Evolutionary conservation across 2,113 vertebrate species (phyloP).

Genomic region (Tupaia tana): DNA sequence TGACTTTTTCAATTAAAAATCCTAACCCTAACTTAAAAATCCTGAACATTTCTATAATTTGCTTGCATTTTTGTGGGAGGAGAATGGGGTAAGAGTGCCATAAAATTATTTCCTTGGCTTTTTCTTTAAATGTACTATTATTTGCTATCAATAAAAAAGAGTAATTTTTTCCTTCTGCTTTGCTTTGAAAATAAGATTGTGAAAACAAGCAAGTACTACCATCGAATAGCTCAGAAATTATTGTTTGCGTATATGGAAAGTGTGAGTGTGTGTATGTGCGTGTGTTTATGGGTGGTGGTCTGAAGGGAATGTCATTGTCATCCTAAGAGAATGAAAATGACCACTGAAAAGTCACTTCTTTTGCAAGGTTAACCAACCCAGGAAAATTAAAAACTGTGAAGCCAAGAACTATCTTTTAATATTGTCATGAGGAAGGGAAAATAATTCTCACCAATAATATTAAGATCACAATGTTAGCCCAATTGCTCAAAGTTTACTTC

Average conservation of each 20-base stretch:
- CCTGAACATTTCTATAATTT: not conserved
- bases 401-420: not conserved
- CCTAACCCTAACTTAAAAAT: not conserved
- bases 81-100: not conserved
- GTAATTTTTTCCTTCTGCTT: not conserved
- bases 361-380: not conserved
- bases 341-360: not conserved
- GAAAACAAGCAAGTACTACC: not conserved
- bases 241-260: not conserved
- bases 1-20: conserved; percentile 6
- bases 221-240: not conserved
- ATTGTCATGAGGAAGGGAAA: conserved; percentile 21
- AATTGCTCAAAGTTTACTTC: not conserved
- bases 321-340: not conserved
- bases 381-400: conserved; percentile 6
- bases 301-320: not conserved
- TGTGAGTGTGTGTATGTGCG: accelerated
- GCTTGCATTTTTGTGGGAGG: not conserved
- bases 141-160: conserved; percentile 29
- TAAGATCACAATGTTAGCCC: not conserved
- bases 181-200: not conserved
- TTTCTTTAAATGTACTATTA: conserved; percentile 4
- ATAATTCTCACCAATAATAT: not conserved
- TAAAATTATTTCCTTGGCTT: not conserved
- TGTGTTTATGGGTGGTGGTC: not conserved